Evolutionary conservation across 2,888 invertebrate species (phyloP).

Genomic region (Steinernema scapterisci): DNA sequence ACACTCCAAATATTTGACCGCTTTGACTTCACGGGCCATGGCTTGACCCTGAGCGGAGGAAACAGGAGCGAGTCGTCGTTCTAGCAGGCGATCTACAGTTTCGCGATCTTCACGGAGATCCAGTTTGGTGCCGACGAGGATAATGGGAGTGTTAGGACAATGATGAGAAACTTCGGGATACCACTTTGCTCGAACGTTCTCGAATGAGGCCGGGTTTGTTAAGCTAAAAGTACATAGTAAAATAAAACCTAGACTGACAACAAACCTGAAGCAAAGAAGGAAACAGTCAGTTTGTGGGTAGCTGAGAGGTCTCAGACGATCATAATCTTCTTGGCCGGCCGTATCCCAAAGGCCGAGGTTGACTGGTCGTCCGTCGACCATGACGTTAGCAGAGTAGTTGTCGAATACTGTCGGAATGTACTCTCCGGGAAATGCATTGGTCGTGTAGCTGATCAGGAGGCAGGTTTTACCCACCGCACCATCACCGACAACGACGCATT

Average conservation of each 20-base stretch:
- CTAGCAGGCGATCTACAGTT: slow-evolving; percentile 72
- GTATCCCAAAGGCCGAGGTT: slow-evolving; percentile 60
- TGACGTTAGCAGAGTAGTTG: slow-evolving; percentile 66
- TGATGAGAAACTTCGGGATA: slow-evolving; percentile 96
- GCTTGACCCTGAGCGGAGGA: slow-evolving; percentile 84
- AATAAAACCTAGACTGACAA: background rate
- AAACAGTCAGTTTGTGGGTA: slow-evolving; percentile 98
- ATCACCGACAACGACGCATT: slow-evolving; percentile 82
- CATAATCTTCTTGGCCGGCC: slow-evolving; percentile 74
- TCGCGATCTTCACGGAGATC: slow-evolving; percentile 97
- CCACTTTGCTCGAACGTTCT: slow-evolving; percentile 99
- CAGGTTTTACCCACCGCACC: slow-evolving; percentile 80
- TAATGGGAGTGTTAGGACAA: slow-evolving; percentile 98
- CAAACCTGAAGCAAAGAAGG: slow-evolving; percentile 85
- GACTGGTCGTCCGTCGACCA: slow-evolving; percentile 66
- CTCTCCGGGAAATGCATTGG: slow-evolving; percentile 99
- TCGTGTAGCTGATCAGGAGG: slow-evolving; percentile 95
- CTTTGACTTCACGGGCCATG: slow-evolving; percentile 95
- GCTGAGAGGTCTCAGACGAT: slow-evolving; percentile 88
- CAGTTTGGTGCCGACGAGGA: slow-evolving; percentile 94
- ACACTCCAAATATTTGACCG: slow-evolving; percentile 99
- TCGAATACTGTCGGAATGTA: slow-evolving; percentile 92
- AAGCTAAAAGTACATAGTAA: slow-evolving; percentile 69
- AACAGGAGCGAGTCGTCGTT: slow-evolving; percentile 81
- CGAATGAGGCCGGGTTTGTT: slow-evolving; percentile 98